Base-by-base conservation (phyloP, 2,888 invertebrate genomes). In the Amblyteles armatorius region DNA sequence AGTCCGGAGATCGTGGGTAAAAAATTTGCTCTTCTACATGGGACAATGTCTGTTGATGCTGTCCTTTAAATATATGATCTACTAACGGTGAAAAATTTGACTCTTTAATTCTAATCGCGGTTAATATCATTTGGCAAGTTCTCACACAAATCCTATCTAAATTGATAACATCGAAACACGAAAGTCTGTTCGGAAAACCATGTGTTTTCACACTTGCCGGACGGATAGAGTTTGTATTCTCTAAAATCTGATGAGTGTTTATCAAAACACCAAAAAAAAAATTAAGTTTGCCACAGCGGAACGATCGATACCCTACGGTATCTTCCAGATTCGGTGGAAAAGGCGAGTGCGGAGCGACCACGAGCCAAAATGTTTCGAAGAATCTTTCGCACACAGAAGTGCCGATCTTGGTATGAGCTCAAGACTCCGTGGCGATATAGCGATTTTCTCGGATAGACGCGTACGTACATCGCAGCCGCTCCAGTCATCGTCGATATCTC, bases 381-480 rank as follows among this genome's bases (percentile, higher is more conserved):
- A 7, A 57, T 57, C 57, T 57, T 11, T 11, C 26, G 22, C 26
- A 22, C 57, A 7, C 57, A 57, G 44, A 26, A 11, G 3, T 57
- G 22, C 22, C 57, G 13, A 57, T 60, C 33, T 7, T 13, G 29
- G 26, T 16, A 29, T 60, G 33, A 60, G 60, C 60, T 22, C 26
- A 57, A 60, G 33, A 60, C 60, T 29, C 26, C 16, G 16, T 60
- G 26, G 5, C 60, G 33, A n/a, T 29, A n/a, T 26, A 29, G 60
- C 29, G 60, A 60, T 60, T 60, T 33, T 29, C 13, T 60, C 60
- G 5, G 13, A 44, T 44, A 13, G n/a, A 60, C 16, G 33, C 29
- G 87, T 86, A 86, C 85, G 11, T 55, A 55, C n/a, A 71, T 7
- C 40, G 26, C 9, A 57, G 19, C 57, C 16, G 26, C 16, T 13